phyloP scores from a whole-genome alignment of 2,888 invertebrate genomes.

The Parthenolecanium corni region DNA sequence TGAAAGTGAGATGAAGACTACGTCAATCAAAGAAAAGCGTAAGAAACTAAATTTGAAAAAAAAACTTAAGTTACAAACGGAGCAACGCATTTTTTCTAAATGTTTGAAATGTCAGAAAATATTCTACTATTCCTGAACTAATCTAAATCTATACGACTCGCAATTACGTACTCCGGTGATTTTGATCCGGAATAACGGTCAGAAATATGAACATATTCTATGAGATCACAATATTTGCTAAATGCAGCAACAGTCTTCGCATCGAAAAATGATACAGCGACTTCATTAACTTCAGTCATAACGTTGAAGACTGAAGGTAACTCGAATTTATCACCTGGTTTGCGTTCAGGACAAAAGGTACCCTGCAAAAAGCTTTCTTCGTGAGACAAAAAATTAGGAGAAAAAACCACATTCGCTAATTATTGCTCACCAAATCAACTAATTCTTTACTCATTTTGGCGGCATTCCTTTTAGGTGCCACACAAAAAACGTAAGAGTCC shows the following conservation, averaged over 20 bases:
- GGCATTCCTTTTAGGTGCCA: slow-evolving; percentile 81
- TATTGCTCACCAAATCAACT: slow-evolving; percentile 64
- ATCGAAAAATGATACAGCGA: slow-evolving; percentile 71
- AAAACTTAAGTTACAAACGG: too few species aligned
- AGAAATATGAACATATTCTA: slow-evolving; percentile 94
- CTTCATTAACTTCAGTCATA: slow-evolving; percentile 84
- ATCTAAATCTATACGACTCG: too few species aligned
- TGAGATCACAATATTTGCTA: slow-evolving; percentile 63
- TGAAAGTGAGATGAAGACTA: too few species aligned
- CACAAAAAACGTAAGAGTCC: slow-evolving; percentile 85
- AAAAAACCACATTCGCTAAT: not conserved
- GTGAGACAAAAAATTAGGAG: not conserved
- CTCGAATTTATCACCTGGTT: slow-evolving; percentile 67
- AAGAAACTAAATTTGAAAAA: too few species aligned
- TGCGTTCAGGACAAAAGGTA: slow-evolving; percentile 72
- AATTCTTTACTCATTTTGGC: slow-evolving; percentile 77
- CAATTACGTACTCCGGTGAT: slow-evolving; percentile 64
- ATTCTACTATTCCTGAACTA: too few species aligned
- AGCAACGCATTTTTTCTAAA: too few species aligned
- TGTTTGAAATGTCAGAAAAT: too few species aligned
- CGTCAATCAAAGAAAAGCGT: too few species aligned
- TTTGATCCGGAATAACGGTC: slow-evolving; percentile 90
- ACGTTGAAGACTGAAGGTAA: slow-evolving; percentile 61
- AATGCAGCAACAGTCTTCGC: slow-evolving; percentile 62
- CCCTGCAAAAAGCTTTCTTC: slow-evolving; percentile 42